Evolutionary conservation across 2,888 invertebrate genomes (phyloP).

Genomic region (Ophion slaviceki): DNA sequence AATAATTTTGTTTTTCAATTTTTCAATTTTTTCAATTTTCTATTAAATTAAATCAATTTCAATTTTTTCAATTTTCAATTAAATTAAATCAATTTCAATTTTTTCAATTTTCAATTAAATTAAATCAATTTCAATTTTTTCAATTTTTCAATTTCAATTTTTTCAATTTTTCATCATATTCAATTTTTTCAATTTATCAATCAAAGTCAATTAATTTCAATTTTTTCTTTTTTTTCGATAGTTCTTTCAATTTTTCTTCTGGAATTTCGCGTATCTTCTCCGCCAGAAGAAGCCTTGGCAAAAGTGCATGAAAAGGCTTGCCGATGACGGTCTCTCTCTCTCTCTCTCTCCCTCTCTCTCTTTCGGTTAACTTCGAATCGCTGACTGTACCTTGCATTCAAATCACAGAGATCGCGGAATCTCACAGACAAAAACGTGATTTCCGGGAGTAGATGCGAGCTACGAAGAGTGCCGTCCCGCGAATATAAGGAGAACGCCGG

Average conservation of each 20-base stretch:
- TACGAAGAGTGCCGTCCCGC: slow-evolving; percentile 23
- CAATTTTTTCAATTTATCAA: no score
- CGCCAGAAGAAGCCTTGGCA: slow-evolving; percentile 41
- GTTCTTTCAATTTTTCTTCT: neutral
- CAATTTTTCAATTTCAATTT: no score
- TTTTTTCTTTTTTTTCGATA: no score
- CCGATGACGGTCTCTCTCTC: neutral
- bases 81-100: no score
- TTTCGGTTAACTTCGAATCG: slow-evolving; percentile 48
- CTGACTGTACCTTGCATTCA: slow-evolving; percentile 69
- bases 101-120: no score
- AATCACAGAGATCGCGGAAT: slow-evolving; percentile 74
- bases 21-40: no score
- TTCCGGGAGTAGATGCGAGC: slow-evolving; percentile 69
- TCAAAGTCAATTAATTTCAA: no score
- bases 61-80: no score
- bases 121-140: no score
- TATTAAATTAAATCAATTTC: no score
- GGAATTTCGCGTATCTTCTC: neutral
- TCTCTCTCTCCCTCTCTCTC: neutral
- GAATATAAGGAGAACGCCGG: slow-evolving; percentile 28
- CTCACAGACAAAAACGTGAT: slow-evolving; percentile 71
- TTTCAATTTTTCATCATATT: no score
- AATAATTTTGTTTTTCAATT: no score
- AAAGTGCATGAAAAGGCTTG: slow-evolving; percentile 44